Base-by-base conservation (phyloP, 2,113 vertebrate species). In the Cottus gobio region DNA sequence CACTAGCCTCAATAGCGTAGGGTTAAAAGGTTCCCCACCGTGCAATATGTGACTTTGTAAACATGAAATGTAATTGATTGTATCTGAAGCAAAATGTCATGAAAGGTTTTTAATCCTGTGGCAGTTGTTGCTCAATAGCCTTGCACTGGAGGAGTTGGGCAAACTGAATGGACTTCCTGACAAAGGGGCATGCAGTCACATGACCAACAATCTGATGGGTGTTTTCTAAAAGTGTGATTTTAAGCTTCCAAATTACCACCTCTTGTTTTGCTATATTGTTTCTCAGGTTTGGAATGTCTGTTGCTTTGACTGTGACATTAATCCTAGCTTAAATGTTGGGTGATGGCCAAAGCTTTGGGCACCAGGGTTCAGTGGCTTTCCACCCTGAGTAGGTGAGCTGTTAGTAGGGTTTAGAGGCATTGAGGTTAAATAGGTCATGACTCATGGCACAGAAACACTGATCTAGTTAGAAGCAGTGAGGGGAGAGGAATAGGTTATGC, bases 361-460 rank as follows among this genome's bases (percentile, higher is more conserved):
- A 77, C 42, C 36, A 48, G 70, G 66, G 82, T 87, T 87, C 83
- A 73, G 71, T 85, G 79, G 80, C 77, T 83, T 79, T 77, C 79
- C 39, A 79, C 70, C 71, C 75, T 44, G 75, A 80, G 62, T 76
- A 81, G 82, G 85, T 89, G 78, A 85, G 73, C 83, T 85, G 77
- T 85, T 72, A 78, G 80, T 60, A 20, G 77, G 70, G 76, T 73
- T 85, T 80, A 79, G 61, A 83, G 74, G 65, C 63, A 69, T 2
- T 10, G 56, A 64, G 73, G 89, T 75, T 83, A 88, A 90, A 91
- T 50, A 77, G 91, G 84, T 85, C 82, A 84, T 60, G 77, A 71
- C 87, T 85, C 82, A 84, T 60, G 77, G 75, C 87, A 86, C 13
- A 26, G 57, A 79, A 87, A 87, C 84, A 86, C 82, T 88, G 87